These are phyloP conservation scores for Odiellus spinosus DNA, from an alignment of 2,888 invertebrate species.

Conservation along the genomic window DNA sequence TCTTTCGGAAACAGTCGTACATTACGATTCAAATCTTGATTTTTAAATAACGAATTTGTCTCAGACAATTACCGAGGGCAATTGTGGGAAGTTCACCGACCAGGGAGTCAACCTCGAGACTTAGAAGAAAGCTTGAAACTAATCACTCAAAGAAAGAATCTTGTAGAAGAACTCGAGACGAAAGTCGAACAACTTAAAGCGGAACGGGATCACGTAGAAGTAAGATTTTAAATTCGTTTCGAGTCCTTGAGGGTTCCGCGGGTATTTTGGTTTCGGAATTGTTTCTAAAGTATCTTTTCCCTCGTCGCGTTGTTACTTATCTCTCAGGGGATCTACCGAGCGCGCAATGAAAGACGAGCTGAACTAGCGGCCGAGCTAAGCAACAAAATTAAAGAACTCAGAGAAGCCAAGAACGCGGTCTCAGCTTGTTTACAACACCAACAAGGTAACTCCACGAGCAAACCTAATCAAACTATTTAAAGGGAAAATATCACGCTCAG, in stretches of 20 bases:
- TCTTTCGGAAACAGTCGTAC: not conserved
- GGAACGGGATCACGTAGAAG: conserved; percentile 15
- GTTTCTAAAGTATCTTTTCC: not conserved
- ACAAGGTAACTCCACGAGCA: too few relatives aligned
- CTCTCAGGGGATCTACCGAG: conserved; percentile 27
- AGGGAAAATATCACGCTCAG: too few relatives aligned
- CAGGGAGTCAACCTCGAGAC: conserved; percentile 11
- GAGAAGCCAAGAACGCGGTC: conserved; percentile 28
- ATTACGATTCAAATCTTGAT: not conserved
- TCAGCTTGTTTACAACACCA: too few relatives aligned
- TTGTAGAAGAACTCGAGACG: conserved; percentile 15
- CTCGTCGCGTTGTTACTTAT: not conserved
- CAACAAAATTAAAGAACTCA: conserved; percentile 31
- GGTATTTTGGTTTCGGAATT: not conserved
- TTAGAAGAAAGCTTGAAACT: conserved; percentile 13
- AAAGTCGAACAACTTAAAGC: conserved; percentile 16
- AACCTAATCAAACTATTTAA: too few relatives aligned
- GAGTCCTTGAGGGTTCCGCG: not conserved
- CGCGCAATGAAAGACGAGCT: conserved; percentile 30
- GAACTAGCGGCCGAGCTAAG: conserved; percentile 30
- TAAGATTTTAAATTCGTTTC: not conserved
- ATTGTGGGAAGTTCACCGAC: conserved; percentile 17
- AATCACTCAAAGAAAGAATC: conserved; percentile 14
- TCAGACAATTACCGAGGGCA: conserved; percentile 16
- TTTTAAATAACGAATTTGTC: not conserved